Evolutionary conservation across 1,140 invertebrate species (phyloP).

Genomic region (Brachystomella parvula): DNA sequence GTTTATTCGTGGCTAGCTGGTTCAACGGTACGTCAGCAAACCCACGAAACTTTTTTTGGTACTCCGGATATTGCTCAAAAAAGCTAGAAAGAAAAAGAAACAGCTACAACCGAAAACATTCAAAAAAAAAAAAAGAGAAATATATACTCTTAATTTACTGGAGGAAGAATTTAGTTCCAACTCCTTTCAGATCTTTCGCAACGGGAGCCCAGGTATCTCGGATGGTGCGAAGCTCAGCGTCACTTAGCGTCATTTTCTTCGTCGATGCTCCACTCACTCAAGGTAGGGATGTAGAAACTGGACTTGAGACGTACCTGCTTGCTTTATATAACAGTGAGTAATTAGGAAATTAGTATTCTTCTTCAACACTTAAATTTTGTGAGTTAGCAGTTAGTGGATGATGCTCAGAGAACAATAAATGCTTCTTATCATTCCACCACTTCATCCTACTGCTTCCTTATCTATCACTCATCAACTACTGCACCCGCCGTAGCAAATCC

Average conservation of each 20-base stretch:
- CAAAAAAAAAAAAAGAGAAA: background rate
- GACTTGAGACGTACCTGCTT: background rate
- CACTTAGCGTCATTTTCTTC: too few species aligned
- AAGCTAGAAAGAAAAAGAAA: constrained; percentile 41
- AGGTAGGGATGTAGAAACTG: background rate
- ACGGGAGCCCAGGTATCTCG: constrained; percentile 48
- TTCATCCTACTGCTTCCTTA: too few species aligned
- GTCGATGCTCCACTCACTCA: constrained; percentile 14
- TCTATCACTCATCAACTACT: too few species aligned
- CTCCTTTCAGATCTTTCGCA: constrained; percentile 45
- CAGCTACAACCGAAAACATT: background rate
- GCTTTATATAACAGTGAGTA: too few species aligned
- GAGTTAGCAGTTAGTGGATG: too few species aligned
- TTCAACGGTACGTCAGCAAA: constrained; percentile 40
- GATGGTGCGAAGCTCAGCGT: constrained; percentile 48
- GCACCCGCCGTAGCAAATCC: too few species aligned
- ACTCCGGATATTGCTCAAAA: constrained; percentile 41
- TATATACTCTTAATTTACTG: constrained; percentile 43
- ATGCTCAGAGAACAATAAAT: too few species aligned
- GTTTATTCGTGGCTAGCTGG: constrained; percentile 39
- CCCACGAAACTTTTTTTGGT: constrained; percentile 40
- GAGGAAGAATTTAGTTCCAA: constrained; percentile 47
- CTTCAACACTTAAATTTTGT: too few species aligned
- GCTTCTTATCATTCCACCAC: too few species aligned
- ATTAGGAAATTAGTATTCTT: too few species aligned